Evolutionary conservation across 2,888 invertebrate species (phyloP).

Genomic region (Eurytoma adleriae): DNA sequence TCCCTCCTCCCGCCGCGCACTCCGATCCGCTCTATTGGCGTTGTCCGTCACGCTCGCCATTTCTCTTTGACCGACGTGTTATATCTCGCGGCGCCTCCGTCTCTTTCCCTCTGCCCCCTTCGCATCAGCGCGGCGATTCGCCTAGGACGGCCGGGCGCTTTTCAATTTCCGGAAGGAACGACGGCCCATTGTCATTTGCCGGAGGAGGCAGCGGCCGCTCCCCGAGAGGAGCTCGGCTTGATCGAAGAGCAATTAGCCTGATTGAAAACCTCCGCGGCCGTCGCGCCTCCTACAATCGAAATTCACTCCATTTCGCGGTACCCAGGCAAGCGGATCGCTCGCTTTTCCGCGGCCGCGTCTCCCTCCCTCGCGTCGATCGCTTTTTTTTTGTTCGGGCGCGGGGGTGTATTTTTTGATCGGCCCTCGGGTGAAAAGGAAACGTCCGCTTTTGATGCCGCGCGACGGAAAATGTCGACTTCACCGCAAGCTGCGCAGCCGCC

Average conservation of each 20-base stretch:
- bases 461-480: not conserved
- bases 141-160: constrained; percentile 44
- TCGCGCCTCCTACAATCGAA: not conserved
- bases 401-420: not conserved
- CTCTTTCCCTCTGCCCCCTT: not conserved
- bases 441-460: constrained; percentile 28
- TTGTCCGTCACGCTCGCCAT: constrained; percentile 30
- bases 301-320: no score
- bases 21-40: not conserved
- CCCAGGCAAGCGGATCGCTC: not conserved
- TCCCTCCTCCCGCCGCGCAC: not conserved
- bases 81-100: constrained; percentile 19
- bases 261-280: constrained; percentile 59
- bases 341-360: not conserved
- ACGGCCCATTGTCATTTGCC: constrained; percentile 58
- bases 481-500: constrained; percentile 1
- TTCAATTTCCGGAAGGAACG: constrained; percentile 60
- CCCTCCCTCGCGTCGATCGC: not conserved
- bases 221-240: constrained; percentile 52
- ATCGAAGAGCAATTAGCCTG: constrained; percentile 62
- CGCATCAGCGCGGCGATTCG: not conserved
- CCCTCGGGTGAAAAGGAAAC: not conserved
- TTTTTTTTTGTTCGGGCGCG: not conserved
- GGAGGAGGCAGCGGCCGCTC: not conserved
- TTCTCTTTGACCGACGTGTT: constrained; percentile 19